A percentile compares a stretch with the other conserved stretches of the same genome.
Conservation (phyloP, 2,797 vertebrate species). For the Hipposideros larvatus region DNA sequence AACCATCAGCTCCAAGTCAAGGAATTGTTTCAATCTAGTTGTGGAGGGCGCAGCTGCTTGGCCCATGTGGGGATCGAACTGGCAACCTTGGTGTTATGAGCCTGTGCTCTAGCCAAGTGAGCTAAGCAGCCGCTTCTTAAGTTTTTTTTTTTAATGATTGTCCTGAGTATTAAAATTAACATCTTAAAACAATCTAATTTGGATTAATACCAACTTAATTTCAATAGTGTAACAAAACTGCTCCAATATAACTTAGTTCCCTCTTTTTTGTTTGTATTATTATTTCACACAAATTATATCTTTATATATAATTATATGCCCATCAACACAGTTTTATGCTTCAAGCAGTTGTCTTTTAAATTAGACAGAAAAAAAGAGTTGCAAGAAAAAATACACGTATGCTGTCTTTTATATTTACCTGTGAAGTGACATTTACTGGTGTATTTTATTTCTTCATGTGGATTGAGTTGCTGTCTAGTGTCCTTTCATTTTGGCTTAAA, state of each 20-base stretch:
- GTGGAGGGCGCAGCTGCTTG: no score
- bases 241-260: not conserved
- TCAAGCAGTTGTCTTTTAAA: not conserved
- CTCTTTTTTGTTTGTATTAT: not conserved
- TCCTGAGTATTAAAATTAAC: not conserved
- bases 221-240: not conserved
- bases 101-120: not conserved
- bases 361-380: not conserved
- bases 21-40: no score
- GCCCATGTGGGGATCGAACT: no score
- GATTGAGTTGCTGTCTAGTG: not conserved
- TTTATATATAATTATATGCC: not conserved
- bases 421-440: not conserved
- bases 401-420: not conserved
- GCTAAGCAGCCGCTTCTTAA: no score
- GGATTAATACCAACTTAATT: constrained; percentile 16
- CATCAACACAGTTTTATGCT: not conserved
- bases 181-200: not conserved
- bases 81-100: no score
- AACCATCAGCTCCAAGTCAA: no score
- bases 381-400: not conserved
- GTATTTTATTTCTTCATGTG: not conserved
- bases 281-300: not conserved
- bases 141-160: constrained; percentile 4
- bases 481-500: not conserved